Evolutionary conservation across 1,140 invertebrate genomes (phyloP).

Genomic region (Sminthurides bifidus): DNA sequence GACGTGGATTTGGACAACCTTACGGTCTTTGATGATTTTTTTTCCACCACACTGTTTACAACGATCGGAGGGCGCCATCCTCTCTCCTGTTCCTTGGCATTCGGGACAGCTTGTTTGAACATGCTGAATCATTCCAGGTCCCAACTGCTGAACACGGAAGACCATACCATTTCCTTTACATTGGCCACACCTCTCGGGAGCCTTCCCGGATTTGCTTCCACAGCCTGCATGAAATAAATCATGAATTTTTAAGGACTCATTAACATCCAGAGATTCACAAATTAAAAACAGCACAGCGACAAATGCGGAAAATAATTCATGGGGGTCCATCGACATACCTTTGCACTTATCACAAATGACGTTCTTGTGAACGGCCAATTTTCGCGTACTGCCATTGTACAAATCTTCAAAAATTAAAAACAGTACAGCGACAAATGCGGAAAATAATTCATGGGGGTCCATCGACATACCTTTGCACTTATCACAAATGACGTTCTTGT

Average conservation of each 20-base stretch:
- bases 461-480: constrained; percentile 90
- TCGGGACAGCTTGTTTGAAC: constrained; percentile 78
- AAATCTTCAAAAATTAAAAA: constrained; percentile 5
- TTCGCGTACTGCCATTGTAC: constrained; percentile 91
- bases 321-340: too few species aligned
- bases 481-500: constrained; percentile 95
- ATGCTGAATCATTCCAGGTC: constrained; percentile 92
- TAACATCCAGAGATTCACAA: too few species aligned
- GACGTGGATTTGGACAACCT: constrained; percentile 94
- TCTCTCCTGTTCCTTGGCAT: constrained; percentile 78
- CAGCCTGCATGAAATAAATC: constrained; percentile 42
- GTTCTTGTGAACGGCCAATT: constrained; percentile 90
- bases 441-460: too few species aligned
- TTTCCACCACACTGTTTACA: constrained; percentile 87
- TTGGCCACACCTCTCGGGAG: constrained; percentile 69
- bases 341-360: constrained; percentile 97
- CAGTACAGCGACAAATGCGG: neutral
- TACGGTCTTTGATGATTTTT: constrained; percentile 81
- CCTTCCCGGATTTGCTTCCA: constrained; percentile 84
- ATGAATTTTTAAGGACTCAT: too few species aligned
- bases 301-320: too few species aligned
- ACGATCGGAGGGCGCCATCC: constrained; percentile 58
- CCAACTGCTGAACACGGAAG: constrained; percentile 81
- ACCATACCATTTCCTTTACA: constrained; percentile 88
- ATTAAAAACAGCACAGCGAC: neutral